phyloP scores from a whole-genome alignment of 2,113 vertebrate genomes.

The Engystomops pustulosus region DNA sequence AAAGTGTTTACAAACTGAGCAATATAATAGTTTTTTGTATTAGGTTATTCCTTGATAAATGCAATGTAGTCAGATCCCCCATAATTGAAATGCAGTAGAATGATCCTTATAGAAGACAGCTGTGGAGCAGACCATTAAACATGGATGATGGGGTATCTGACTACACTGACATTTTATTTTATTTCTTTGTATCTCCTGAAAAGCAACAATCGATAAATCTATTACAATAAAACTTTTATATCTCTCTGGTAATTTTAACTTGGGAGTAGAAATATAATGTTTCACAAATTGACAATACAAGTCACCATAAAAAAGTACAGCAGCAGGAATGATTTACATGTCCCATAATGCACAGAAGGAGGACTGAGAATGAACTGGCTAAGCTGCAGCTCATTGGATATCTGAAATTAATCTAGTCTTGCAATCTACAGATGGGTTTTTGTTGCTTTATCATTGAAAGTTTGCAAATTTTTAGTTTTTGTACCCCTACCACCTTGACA shows the following conservation, averaged over 20 bases:
- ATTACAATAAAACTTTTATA: neutral
- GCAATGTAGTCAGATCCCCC: neutral
- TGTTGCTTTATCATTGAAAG: neutral
- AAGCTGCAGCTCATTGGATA: neutral
- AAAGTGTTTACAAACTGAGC: too few relatives aligned
- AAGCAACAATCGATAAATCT: neutral
- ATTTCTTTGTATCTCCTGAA: neutral
- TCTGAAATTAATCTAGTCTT: neutral
- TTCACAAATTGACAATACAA: too few relatives aligned
- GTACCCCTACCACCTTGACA: neutral
- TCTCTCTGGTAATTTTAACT: neutral
- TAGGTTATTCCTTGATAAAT: too few relatives aligned
- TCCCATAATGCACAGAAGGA: neutral
- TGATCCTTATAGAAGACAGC: neutral
- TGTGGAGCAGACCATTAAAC: neutral
- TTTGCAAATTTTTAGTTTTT: conserved; percentile 1
- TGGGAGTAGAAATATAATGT: too few relatives aligned
- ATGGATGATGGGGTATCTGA: neutral
- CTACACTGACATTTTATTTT: neutral
- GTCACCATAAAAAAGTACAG: too few relatives aligned
- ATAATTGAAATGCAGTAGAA: neutral
- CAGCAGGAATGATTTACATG: neutral
- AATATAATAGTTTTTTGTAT: too few relatives aligned
- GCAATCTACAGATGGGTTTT: neutral
- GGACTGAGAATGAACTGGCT: neutral